Conservation (phyloP, 1,140 invertebrate genomes). For the Lordiphosa clarofinis region DNA sequence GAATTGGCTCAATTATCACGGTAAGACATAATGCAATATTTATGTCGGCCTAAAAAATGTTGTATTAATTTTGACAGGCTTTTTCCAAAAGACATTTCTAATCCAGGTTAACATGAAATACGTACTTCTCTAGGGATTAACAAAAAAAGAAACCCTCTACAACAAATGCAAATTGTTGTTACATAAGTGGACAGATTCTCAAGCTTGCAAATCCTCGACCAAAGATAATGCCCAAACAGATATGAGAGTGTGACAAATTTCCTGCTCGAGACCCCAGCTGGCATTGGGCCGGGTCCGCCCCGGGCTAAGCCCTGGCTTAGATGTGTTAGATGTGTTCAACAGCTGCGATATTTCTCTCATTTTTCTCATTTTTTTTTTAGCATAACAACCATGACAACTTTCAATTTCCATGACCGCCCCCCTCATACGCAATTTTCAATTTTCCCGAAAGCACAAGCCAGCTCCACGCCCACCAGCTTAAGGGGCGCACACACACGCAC, state of each 20-base stretch:
- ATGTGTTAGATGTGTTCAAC: constrained; percentile 76
- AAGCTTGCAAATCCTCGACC: constrained; percentile 46
- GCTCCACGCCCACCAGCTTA: constrained; percentile 65
- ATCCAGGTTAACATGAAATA: constrained; percentile 8
- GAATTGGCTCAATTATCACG: no score
- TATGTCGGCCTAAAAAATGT: background rate
- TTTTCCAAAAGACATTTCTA: constrained; percentile 1
- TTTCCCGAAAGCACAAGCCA: constrained; percentile 41
- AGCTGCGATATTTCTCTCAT: constrained; percentile 63
- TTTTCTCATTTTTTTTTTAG: constrained; percentile 24
- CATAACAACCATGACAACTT: constrained; percentile 60
- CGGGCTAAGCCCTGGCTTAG: constrained; percentile 63
- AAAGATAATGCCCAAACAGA: constrained; percentile 39
- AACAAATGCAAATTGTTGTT: constrained; percentile 42
- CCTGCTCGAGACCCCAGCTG: constrained; percentile 53
- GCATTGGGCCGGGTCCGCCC: constrained; percentile 23
- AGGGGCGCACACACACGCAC: constrained; percentile 8
- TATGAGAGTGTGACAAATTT: constrained; percentile 63
- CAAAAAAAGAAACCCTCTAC: constrained; percentile 4
- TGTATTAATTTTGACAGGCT: background rate
- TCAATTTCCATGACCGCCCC: constrained; percentile 54
- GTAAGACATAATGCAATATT: no score
- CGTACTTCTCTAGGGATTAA: constrained; percentile 11
- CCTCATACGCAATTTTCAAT: constrained; percentile 55
- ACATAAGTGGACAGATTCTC: constrained; percentile 51